Conservation (phyloP, 2,888 invertebrate genomes). For the Lepidochrysops patricia region DNA sequence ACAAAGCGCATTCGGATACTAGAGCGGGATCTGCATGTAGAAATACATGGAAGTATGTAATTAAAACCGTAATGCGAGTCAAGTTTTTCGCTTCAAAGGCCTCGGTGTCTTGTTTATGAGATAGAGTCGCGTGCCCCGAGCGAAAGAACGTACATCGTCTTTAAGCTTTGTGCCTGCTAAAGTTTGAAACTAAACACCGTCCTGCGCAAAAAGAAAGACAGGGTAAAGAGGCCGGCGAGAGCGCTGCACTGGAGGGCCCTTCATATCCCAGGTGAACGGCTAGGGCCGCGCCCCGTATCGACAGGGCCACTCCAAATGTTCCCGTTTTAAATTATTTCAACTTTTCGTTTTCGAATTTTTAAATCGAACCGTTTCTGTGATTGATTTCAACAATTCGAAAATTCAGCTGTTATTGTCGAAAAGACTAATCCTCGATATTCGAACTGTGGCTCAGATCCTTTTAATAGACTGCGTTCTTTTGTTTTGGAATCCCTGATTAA, state of each 20-base stretch:
- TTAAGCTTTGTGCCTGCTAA: constrained; percentile 20
- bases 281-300: constrained; percentile 24
- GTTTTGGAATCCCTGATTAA: neutral
- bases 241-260: constrained; percentile 37
- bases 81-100: constrained; percentile 16
- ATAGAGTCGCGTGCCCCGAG: constrained; percentile 13
- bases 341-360: neutral
- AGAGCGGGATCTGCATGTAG: neutral
- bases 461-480: neutral
- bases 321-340: neutral
- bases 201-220: constrained; percentile 38
- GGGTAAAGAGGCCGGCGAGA: constrained; percentile 45
- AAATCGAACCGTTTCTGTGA: neutral
- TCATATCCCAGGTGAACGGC: constrained; percentile 53
- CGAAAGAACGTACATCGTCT: constrained; percentile 12
- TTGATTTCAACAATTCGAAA: neutral
- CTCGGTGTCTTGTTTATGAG: constrained; percentile 13
- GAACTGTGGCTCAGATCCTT: neutral
- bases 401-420: neutral
- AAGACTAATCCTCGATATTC: constrained; percentile 2
- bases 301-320: constrained; percentile 17
- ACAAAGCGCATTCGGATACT: constrained; percentile 6
- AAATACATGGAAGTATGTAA: constrained; percentile 4
- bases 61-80: constrained; percentile 13
- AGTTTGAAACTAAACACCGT: constrained; percentile 25